These are phyloP conservation scores for Drosophila niveifrons DNA, from an alignment of 2,888 invertebrate species.

Conservation along the genomic window DNA sequence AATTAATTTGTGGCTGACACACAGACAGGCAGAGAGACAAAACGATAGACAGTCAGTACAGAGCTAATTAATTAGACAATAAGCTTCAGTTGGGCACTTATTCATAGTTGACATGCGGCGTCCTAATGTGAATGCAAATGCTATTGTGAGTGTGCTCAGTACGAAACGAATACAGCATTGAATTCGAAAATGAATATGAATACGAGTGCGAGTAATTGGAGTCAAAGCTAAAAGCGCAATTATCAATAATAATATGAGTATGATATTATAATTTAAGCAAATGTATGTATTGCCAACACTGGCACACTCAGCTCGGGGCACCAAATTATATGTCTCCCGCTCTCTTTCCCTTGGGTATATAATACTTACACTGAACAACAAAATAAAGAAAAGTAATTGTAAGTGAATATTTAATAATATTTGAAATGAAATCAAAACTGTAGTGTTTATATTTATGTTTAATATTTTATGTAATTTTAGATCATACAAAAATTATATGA, in stretches of 20 bases:
- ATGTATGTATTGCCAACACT: conserved; percentile 50
- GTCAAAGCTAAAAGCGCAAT: too few relatives aligned
- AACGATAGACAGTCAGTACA: conserved; percentile 17
- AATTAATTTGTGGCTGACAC: conserved; percentile 72
- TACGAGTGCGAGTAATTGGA: too few relatives aligned
- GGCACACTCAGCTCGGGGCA: conserved; percentile 37
- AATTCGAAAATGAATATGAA: not conserved
- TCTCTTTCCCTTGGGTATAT: conserved; percentile 6
- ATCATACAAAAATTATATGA: too few relatives aligned
- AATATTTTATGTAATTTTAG: too few relatives aligned
- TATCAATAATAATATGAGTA: not conserved
- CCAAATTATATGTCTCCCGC: conserved; percentile 54
- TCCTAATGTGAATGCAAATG: conserved; percentile 14
- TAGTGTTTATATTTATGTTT: too few relatives aligned
- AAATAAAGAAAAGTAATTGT: not conserved
- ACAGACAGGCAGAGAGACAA: conserved; percentile 8
- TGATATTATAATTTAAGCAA: conserved; percentile 70
- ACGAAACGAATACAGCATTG: not conserved
- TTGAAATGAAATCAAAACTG: too few relatives aligned
- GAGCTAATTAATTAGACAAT: conserved; percentile 73
- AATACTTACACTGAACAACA: conserved; percentile 8
- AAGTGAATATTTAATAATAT: not conserved
- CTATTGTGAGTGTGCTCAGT: not conserved
- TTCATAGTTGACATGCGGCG: conserved; percentile 17
- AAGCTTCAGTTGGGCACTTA: conserved; percentile 34